Evolutionary conservation across 1,140 invertebrate genomes (phyloP).

Genomic region (Calosoma granatense): DNA sequence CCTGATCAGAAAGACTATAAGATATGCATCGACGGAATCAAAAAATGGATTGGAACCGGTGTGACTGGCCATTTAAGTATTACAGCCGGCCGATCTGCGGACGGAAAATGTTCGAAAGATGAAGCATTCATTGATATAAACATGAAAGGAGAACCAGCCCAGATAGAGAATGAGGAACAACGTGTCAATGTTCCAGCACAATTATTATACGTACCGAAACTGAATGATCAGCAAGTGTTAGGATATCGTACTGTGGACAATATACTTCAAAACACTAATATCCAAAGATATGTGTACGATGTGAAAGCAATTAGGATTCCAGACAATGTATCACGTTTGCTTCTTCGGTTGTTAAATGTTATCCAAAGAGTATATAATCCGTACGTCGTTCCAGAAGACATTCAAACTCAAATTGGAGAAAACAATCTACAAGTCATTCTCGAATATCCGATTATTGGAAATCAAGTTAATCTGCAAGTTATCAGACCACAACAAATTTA

Average conservation of each 20-base stretch:
- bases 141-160: constrained; percentile 13
- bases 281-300: not conserved
- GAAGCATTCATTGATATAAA: constrained; percentile 19
- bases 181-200: too few species aligned
- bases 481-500: not conserved
- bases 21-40: constrained; percentile 32
- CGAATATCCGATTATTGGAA: not conserved
- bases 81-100: constrained; percentile 25
- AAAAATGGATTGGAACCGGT: constrained; percentile 27
- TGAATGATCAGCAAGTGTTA: too few species aligned
- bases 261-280: not conserved
- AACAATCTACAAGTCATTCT: not conserved
- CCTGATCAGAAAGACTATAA: constrained; percentile 29
- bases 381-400: not conserved
- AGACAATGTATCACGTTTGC: not conserved
- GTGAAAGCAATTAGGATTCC: not conserved
- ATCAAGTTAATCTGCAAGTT: not conserved
- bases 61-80: constrained; percentile 27
- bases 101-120: constrained; percentile 22
- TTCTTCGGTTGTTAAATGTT: not conserved
- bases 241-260: too few species aligned
- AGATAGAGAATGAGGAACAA: not conserved
- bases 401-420: not conserved
- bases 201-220: too few species aligned
- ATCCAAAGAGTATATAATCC: not conserved